phyloP scores from a whole-genome alignment of 2,888 invertebrate species.

The Macaria notata region DNA sequence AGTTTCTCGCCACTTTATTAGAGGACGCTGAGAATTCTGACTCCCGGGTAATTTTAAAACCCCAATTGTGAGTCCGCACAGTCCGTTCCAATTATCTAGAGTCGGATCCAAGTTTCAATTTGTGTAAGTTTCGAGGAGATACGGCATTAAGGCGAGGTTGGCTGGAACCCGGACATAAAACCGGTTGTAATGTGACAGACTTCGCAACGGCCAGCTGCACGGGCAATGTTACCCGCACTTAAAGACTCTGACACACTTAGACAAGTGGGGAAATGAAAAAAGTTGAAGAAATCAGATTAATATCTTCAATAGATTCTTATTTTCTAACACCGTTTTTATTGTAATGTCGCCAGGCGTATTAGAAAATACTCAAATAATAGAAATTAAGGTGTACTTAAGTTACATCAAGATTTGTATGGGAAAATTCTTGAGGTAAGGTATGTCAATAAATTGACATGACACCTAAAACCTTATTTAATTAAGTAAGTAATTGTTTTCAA shows the following conservation, averaged over 20 bases:
- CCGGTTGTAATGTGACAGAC: constrained; percentile 64
- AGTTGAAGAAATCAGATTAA: neutral
- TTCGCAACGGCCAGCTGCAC: constrained; percentile 61
- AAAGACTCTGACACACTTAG: neutral
- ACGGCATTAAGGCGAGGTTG: constrained; percentile 46
- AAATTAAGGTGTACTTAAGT: no score
- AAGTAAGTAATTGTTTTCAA: no score
- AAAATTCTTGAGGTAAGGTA: no score
- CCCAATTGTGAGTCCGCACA: constrained; percentile 40
- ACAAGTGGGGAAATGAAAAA: neutral
- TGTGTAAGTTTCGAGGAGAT: constrained; percentile 51
- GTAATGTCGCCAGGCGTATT: no score
- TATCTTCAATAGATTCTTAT: no score
- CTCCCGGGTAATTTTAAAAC: constrained; percentile 23
- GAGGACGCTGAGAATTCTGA: neutral
- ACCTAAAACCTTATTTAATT: no score
- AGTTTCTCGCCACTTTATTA: no score
- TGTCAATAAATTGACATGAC: no score
- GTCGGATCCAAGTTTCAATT: constrained; percentile 53
- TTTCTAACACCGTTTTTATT: no score
- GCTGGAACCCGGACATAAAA: constrained; percentile 51
- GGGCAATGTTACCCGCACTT: constrained; percentile 42
- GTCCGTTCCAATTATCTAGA: constrained; percentile 50
- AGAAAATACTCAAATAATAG: no score
- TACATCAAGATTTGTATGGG: no score